Conservation (phyloP, 2,797 vertebrate genomes). For the Enteromius treurensis region DNA sequence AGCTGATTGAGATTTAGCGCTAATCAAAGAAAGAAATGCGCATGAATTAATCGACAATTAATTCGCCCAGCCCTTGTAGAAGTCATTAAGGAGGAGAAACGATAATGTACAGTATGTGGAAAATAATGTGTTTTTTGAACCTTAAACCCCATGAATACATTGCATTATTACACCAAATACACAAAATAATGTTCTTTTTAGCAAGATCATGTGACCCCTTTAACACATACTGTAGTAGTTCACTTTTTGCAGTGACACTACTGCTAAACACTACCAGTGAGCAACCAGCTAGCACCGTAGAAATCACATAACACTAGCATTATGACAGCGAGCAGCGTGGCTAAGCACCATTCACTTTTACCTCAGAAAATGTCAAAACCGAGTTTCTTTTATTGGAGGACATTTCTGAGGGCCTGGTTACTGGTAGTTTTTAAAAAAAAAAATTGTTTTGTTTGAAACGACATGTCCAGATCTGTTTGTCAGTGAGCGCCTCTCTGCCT, state of each 20-base stretch:
- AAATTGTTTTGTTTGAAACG: background rate
- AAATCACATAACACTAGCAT: background rate
- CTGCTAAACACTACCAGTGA: background rate
- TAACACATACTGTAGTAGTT: background rate
- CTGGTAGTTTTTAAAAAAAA: background rate
- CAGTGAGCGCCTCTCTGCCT: constrained; percentile 8
- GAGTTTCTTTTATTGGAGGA: background rate
- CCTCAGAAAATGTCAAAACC: constrained; percentile 1
- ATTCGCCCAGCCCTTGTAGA: too few species aligned
- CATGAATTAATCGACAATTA: too few species aligned
- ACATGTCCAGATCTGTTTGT: constrained; percentile 46
- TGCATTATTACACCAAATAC: too few species aligned
- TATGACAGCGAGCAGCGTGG: background rate
- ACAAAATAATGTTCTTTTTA: too few species aligned
- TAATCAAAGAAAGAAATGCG: too few species aligned
- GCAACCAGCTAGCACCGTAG: background rate
- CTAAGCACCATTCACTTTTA: background rate
- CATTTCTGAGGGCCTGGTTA: constrained; percentile 7
- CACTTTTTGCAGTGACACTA: background rate
- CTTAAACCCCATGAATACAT: too few species aligned
- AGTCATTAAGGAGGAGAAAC: too few species aligned
- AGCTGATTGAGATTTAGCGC: too few species aligned
- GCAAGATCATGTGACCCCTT: too few species aligned
- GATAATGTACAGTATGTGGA: too few species aligned
- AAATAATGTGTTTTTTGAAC: too few species aligned